Percentiles rank a stretch among this genome's conserved stretches.
phyloP scores from a whole-genome alignment of 2,888 invertebrate genomes.

The Seladonia tumulorum region DNA sequence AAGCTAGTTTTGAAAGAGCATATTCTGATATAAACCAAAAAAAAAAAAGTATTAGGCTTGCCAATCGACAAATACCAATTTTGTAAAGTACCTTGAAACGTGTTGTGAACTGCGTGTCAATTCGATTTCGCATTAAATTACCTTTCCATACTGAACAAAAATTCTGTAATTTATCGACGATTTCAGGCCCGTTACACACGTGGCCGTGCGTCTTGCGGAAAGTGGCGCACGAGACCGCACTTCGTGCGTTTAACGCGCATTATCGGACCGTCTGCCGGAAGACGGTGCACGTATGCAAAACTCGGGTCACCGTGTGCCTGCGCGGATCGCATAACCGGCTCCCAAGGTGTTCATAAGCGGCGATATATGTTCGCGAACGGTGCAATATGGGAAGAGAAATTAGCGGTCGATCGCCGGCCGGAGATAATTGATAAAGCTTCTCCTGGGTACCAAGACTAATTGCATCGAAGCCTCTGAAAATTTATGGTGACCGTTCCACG shows the following conservation, averaged over 20 bases:
- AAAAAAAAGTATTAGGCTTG: too few species aligned
- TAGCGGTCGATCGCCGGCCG: neutral
- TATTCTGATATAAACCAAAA: too few species aligned
- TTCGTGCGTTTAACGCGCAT: neutral
- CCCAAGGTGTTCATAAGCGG: neutral
- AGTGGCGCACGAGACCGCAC: too few species aligned
- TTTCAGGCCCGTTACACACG: too few species aligned
- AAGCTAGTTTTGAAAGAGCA: too few species aligned
- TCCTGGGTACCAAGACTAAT: conserved; percentile 38
- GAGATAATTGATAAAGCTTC: conserved; percentile 40
- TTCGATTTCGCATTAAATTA: too few species aligned
- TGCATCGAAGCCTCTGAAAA: conserved; percentile 32
- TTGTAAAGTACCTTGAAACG: too few species aligned
- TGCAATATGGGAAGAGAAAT: conserved; percentile 18
- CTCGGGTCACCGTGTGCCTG: neutral
- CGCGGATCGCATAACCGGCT: neutral
- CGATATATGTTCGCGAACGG: neutral
- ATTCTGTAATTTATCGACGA: too few species aligned
- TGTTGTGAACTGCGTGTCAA: too few species aligned
- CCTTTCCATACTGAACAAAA: too few species aligned
- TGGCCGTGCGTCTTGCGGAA: too few species aligned
- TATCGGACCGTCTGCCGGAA: neutral
- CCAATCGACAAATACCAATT: too few species aligned
- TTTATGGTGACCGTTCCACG: conserved; percentile 44
- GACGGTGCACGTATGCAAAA: neutral